Conservation (phyloP, 2,797 vertebrate species). For the Tachyglossus aculeatus region DNA sequence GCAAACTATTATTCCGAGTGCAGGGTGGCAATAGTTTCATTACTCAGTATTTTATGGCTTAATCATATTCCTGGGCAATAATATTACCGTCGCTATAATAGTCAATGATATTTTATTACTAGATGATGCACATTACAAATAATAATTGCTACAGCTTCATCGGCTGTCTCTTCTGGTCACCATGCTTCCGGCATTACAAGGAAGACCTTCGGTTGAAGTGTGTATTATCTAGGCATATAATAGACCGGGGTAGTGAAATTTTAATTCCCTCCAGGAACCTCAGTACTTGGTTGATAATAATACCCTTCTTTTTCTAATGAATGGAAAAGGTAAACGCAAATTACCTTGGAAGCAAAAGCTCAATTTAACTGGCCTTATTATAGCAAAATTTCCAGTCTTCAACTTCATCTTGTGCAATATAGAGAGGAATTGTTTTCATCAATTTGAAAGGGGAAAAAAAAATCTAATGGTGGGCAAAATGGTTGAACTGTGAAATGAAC, state of each 20-base stretch:
- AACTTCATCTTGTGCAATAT: neutral
- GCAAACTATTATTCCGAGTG: constrained; percentile 43
- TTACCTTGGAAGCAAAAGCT: constrained; percentile 5
- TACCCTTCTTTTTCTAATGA: constrained; percentile 32
- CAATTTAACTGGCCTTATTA: constrained; percentile 11
- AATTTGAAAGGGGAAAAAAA: neutral
- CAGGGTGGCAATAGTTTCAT: constrained; percentile 35
- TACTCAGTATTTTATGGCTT: constrained; percentile 32
- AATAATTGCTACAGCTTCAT: constrained; percentile 39
- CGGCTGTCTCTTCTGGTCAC: neutral
- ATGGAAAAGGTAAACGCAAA: constrained; percentile 12
- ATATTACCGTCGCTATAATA: constrained; percentile 40
- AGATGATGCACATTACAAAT: constrained; percentile 29
- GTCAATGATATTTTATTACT: constrained; percentile 48
- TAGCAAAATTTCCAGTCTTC: constrained; percentile 9
- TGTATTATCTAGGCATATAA: constrained; percentile 10
- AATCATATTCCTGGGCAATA: constrained; percentile 26
- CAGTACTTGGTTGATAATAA: constrained; percentile 13
- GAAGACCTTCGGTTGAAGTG: constrained; percentile 9
- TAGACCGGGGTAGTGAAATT: neutral
- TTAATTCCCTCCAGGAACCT: neutral
- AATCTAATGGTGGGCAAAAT: neutral
- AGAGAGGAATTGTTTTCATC: constrained; percentile 3
- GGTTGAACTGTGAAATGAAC: neutral
- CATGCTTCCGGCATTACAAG: constrained; percentile 15